Evolutionary conservation across 2,797 vertebrate species (phyloP), one percentile per base, ranked within the genome.

Genomic region (Cheirogaleus major): DNA sequence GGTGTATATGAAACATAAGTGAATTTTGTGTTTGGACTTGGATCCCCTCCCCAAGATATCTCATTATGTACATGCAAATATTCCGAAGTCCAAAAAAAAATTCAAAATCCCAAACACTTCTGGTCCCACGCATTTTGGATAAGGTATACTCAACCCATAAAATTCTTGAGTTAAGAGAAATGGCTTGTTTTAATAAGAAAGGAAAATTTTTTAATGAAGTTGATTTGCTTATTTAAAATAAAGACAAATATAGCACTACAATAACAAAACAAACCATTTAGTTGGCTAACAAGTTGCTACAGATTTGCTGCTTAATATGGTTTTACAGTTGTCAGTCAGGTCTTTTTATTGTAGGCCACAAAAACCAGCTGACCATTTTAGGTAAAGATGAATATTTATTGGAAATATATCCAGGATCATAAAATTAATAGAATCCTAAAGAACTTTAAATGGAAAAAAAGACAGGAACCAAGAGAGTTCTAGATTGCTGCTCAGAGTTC

Each of bases 161-260:
- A 89, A 75, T 2, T 86, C 30, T 86, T 94, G 14, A 83, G 15
- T 95, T 50, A 72, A 82, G 45, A 94, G n/a, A 84, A 81, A 72
- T 93, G 63, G 7, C 15, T 89, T 38, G 45, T 50, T 84, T 50
- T 91, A 79, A 69, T n/a, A 69, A 79, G 22, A 81, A 94, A 69
- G 22, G 27, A 11, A 22, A 38, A 35, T 69, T 27, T 1, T 80
- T 92, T 91, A 63, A 70, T 70, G 2, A 55, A 52, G 32, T 63
- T 55, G 57, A 52, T 83, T 86, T 57, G 61, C 8, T 90, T 87
- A 32, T 75, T 95, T 78, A 96, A 72, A 70, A 84, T 59, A 84
- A 93, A 91, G 10, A 52, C 11, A 80, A 89, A 91, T 67, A 61
- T 5, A 43, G 3, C 17, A 79, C 35, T 69, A 57, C 7, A 83